Conservation (phyloP, 2,888 invertebrate species). For the Embidobia sp. region DNA sequence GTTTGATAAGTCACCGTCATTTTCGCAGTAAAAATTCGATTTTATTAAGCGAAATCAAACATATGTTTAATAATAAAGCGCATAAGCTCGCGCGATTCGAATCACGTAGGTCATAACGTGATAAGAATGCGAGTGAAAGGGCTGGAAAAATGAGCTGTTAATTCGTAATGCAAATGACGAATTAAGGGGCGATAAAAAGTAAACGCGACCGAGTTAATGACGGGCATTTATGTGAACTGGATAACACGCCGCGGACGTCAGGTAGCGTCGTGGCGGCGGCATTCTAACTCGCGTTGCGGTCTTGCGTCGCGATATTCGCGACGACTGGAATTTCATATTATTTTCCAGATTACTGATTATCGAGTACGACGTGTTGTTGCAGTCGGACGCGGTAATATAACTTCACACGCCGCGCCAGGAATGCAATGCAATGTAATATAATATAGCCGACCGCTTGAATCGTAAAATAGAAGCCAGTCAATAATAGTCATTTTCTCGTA, state of each 20-base stretch:
- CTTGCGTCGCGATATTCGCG: constrained; percentile 50
- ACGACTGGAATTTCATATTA: constrained; percentile 63
- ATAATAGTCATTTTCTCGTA: constrained; percentile 61
- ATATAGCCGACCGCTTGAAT: constrained; percentile 55
- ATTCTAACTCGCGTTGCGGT: constrained; percentile 44
- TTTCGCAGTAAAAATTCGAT: constrained; percentile 36
- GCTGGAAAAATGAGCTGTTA: constrained; percentile 20
- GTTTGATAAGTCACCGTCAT: constrained; percentile 36
- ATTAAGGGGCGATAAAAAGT: constrained; percentile 34
- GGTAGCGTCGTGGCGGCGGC: constrained; percentile 32
- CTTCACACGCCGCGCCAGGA: constrained; percentile 61
- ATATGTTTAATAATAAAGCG: constrained; percentile 11
- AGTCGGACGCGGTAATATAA: constrained; percentile 61
- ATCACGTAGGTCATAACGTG: constrained; percentile 41
- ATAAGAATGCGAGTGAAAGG: constrained; percentile 49
- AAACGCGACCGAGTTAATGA: constrained; percentile 38
- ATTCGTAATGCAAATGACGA: constrained; percentile 35
- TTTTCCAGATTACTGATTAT: constrained; percentile 66
- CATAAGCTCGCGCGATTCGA: constrained; percentile 19
- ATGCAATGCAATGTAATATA: constrained; percentile 60
- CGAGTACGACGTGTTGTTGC: constrained; percentile 61
- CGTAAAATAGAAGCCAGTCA: constrained; percentile 61
- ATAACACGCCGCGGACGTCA: constrained; percentile 22
- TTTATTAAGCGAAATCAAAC: constrained; percentile 26
- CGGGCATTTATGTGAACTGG: constrained; percentile 16